A percentile compares a stretch with the other conserved stretches of the same genome.
Evolutionary conservation across 2,113 vertebrate species (phyloP).

Genomic region (Bufo gargarizans): DNA sequence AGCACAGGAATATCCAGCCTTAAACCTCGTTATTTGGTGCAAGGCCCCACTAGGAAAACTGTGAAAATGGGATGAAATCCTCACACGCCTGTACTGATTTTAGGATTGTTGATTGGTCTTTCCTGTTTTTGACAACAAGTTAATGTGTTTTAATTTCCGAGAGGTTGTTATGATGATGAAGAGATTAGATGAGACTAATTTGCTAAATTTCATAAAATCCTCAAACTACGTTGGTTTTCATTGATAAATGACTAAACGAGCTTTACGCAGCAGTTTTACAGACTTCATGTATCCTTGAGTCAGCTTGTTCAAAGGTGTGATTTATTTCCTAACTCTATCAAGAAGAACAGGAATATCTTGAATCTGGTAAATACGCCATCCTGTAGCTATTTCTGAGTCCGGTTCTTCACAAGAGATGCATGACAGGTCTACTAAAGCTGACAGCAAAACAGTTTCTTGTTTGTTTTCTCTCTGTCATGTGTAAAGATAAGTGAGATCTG

Average conservation of each 20-base stretch:
- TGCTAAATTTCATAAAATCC: background rate
- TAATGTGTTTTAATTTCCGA: background rate
- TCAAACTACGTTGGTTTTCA: background rate
- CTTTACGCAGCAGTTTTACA: background rate
- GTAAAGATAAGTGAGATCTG: background rate
- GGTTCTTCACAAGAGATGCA: background rate
- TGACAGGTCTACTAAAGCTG: background rate
- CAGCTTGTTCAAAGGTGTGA: conserved; percentile 6
- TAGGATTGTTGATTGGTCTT: background rate
- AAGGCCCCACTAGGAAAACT: no score
- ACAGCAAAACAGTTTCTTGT: background rate
- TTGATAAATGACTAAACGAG: background rate
- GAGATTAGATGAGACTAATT: background rate
- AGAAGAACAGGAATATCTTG: conserved; percentile 49
- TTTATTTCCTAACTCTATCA: conserved; percentile 23
- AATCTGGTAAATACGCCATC: background rate
- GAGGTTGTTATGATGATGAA: background rate
- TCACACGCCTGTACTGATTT: background rate
- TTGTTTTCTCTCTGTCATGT: background rate
- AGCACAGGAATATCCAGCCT: background rate
- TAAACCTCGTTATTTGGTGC: background rate
- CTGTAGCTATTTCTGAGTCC: background rate
- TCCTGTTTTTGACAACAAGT: background rate
- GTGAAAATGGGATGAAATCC: background rate
- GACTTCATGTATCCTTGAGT: conserved; percentile 18